These are phyloP conservation scores for Notamacropus eugenii DNA, from an alignment of 2,797 vertebrate species.

Conservation along the genomic window DNA sequence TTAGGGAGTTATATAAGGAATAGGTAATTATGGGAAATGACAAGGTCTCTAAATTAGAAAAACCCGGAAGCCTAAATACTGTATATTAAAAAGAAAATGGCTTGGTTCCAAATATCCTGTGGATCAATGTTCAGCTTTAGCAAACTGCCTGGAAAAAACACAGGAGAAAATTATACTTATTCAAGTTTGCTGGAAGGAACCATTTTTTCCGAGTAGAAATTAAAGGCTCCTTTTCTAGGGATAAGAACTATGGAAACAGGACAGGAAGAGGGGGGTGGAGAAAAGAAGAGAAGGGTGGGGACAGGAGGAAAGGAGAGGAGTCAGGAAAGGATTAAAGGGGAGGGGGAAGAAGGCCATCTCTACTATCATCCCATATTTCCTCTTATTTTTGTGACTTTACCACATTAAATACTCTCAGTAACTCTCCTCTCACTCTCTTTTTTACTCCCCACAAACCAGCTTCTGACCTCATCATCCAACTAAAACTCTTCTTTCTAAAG, in stretches of 20 bases:
- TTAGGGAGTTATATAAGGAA: not conserved
- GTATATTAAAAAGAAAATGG: constrained; percentile 12
- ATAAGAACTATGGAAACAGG: not conserved
- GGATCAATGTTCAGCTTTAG: not conserved
- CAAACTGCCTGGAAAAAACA: too few species aligned
- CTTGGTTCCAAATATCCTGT: not conserved
- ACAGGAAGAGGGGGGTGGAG: not conserved
- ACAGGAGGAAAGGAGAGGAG: not conserved
- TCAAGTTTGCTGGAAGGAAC: not conserved
- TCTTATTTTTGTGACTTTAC: too few species aligned
- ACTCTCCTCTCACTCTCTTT: too few species aligned
- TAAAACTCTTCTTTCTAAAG: too few species aligned
- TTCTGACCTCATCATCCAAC: too few species aligned
- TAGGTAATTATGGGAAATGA: not conserved
- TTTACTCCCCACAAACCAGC: too few species aligned
- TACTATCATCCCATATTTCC: too few species aligned
- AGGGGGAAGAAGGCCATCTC: not conserved
- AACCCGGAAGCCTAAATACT: not conserved
- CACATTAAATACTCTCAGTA: too few species aligned
- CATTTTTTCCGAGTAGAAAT: not conserved
- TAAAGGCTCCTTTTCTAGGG: not conserved
- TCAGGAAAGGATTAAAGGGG: not conserved
- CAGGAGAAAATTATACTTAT: not conserved
- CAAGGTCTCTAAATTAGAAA: not conserved
- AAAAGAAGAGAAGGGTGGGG: not conserved